Evolutionary conservation across 2,888 invertebrate genomes (phyloP).

Genomic region (Endomychus coccineus): DNA sequence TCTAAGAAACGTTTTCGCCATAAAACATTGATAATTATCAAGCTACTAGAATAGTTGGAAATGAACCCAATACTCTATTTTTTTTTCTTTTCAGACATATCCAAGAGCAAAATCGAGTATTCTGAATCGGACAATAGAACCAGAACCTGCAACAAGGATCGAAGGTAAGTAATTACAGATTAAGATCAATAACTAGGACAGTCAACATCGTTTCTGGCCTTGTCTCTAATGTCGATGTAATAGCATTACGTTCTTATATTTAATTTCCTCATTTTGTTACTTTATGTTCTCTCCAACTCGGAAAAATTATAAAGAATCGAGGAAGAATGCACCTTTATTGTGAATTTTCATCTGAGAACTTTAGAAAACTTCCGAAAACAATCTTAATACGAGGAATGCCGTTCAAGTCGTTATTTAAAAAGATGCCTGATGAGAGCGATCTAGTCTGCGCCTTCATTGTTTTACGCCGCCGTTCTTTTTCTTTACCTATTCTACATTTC

Average conservation of each 20-base stretch:
- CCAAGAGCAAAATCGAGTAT: constrained; percentile 24
- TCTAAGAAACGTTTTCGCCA: too few relatives aligned
- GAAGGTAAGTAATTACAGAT: constrained; percentile 36
- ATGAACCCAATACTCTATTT: too few relatives aligned
- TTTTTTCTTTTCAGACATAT: constrained; percentile 32
- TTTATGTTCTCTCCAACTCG: constrained; percentile 25
- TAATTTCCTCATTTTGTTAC: constrained; percentile 28
- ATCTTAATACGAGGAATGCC: constrained; percentile 38
- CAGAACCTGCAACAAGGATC: constrained; percentile 30
- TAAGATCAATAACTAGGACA: too few relatives aligned
- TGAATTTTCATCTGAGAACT: constrained; percentile 36
- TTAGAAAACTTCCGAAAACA: constrained; percentile 34
- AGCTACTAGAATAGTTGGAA: too few relatives aligned
- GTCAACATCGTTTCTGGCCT: too few relatives aligned
- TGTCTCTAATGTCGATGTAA: constrained; percentile 17
- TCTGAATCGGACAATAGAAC: background rate
- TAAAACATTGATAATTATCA: too few relatives aligned
- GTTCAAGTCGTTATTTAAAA: constrained; percentile 35
- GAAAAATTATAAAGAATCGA: constrained; percentile 31
- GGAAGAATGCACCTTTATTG: constrained; percentile 34
- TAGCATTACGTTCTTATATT: constrained; percentile 28
- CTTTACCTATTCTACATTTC: constrained; percentile 35
- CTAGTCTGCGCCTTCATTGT: constrained; percentile 30
- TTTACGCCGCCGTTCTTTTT: constrained; percentile 27
- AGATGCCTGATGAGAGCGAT: constrained; percentile 26